Evolutionary conservation across 2,113 vertebrate species (phyloP), one percentile per base, ranked within the genome.

Genomic region (Varanus salvator): DNA sequence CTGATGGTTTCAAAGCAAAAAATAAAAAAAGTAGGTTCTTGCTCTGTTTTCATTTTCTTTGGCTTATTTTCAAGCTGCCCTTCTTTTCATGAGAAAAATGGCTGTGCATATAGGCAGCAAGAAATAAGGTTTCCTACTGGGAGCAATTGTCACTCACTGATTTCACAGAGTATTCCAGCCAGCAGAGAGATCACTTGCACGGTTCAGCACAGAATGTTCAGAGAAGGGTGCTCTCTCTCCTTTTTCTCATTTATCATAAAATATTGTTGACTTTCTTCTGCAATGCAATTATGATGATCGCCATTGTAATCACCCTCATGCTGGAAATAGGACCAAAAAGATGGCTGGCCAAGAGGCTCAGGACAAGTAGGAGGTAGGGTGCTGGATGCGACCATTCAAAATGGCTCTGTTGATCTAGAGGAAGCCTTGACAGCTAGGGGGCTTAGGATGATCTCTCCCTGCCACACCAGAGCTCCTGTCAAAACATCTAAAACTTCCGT

Each of bases 141-240:
- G 81, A 84, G 29, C 84, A 80, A 91, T 87, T 80, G 74, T 71
- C 25, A 60, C n/a, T 91, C 88, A 72, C 74, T 80, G 86, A 90
- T 83, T 90, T 78, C 74, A 78, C 27, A 78, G 11, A 72, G 68
- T 60, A 38, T 77, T 54, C 75, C 71, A 68, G 38, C 66, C 82
- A 44, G 60, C 34, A 27, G 31, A 8, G 50, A 71, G 34, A 38
- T 91, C 34, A 21, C 23, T 84, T 34, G 48, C 48, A 27, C 50
- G 64, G 74, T n/a, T 71, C 48, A 23, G 48, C 50, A 50, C 34
- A 52, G 34, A 48, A 90, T 78, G 29, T 31, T 87, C 23, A 66
- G 50, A 91, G 66, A 76, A 84, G n/a, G 25, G 54, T 60, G 11
- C 27, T 88, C 48, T 74, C 29, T 50, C n/a, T 29, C 38, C 15